Evolutionary conservation across 2,797 vertebrate genomes (phyloP), one percentile per base, ranked within the genome.

Genomic region (Selene dorsalis): DNA sequence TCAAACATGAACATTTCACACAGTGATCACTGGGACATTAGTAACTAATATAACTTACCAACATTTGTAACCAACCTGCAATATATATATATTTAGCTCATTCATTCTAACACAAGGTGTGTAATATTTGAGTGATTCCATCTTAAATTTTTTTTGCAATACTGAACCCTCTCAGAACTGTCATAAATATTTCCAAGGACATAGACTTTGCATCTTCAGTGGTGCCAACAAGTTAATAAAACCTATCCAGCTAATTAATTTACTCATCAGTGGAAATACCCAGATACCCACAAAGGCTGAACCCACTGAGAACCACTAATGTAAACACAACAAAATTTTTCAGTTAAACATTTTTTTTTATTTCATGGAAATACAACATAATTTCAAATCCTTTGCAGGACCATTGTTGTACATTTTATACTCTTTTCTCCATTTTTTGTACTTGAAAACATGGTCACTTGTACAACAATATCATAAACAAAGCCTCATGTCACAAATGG

Each of bases 301-400:
- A 63, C 6, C 20, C 32, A 39, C 0, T 39, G 5, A 57, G 41
- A 75, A 79, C 6, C n/a, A 39, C 65, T 6, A 45, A 22, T 0
- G 1, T 17, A 62, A 39, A 76, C 17, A 73, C n/a, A 66, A 64
- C 9, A 50, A 61, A 3, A 13, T 45, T 72, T 30, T 90, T 93
- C 85, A 91, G 91, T 94, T 94, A 93, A 93, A 93, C 92, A 84
- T 93, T 93, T 94, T 41, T 94, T 41, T 95, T 95, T 95, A 95
- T 95, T 96, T 95, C 92, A 95, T 95, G 94, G 93, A 95, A 95
- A 96, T 95, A 95, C 95, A 95, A 95, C 94, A 95, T 93, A 79
- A 93, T 90, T 94, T 91, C 82, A 92, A 91, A 92, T 94, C 92
- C 89, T 92, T 88, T 89, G 82, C 87, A 94, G 94, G 93, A 94